phyloP scores from a whole-genome alignment of 2,797 vertebrate species.

The Netta rufina region DNA sequence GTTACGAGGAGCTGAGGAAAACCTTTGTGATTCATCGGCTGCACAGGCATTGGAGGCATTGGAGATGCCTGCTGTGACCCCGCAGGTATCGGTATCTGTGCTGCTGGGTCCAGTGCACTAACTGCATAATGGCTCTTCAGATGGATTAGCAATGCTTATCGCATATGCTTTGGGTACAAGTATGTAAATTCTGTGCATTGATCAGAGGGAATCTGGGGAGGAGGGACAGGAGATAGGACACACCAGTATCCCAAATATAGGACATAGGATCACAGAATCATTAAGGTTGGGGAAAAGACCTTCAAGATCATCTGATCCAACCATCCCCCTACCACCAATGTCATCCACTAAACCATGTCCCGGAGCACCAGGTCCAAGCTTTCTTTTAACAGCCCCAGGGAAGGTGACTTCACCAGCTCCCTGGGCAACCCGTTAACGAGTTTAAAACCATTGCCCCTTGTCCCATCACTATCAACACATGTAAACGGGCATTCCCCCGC shows the following conservation, averaged over 20 bases:
- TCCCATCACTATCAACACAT: too few relatives aligned
- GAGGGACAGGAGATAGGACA: accelerated
- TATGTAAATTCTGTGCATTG: not conserved
- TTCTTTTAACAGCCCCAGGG: too few relatives aligned
- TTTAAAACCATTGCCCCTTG: too few relatives aligned
- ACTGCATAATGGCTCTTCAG: not conserved
- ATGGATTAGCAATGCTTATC: not conserved
- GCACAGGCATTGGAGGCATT: accelerated
- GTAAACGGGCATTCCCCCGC: too few relatives aligned
- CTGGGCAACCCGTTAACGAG: too few relatives aligned
- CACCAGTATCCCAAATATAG: not conserved
- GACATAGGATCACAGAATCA: not conserved
- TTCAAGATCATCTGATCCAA: too few relatives aligned
- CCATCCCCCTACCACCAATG: too few relatives aligned
- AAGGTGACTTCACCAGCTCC: too few relatives aligned
- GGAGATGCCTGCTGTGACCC: not conserved
- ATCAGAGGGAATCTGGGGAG: not conserved
- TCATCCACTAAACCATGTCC: too few relatives aligned
- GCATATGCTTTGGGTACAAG: not conserved
- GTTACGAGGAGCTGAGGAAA: not conserved
- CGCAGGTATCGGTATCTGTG: not conserved
- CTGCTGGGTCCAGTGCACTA: not conserved
- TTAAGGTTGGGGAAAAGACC: too few relatives aligned
- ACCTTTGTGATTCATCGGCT: not conserved
- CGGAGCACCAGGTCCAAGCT: too few relatives aligned